Conservation (phyloP, 1,140 invertebrate genomes). For the Melitaea cinxia region DNA sequence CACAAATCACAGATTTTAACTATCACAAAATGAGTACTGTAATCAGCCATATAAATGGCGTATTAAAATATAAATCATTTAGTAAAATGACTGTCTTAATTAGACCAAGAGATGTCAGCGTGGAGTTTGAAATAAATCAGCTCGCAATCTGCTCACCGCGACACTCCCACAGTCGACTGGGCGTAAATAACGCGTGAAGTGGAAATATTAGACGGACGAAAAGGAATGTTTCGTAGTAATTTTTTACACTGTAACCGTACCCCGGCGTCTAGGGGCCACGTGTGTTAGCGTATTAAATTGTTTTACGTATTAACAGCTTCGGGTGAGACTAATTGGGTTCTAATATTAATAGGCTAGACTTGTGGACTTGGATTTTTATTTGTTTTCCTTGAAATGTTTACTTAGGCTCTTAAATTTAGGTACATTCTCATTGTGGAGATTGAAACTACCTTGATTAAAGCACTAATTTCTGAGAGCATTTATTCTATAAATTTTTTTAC, state of each 20-base stretch:
- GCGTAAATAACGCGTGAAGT: slow-evolving; percentile 77
- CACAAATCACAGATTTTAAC: no score
- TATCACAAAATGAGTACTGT: slow-evolving; percentile 8
- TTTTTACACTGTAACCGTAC: slow-evolving; percentile 67
- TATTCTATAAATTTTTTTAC: no score
- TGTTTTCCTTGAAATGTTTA: background rate
- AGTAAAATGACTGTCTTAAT: slow-evolving; percentile 67
- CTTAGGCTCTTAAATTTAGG: no score
- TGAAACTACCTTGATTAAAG: no score
- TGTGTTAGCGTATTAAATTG: slow-evolving; percentile 40
- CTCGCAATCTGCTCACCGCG: slow-evolving; percentile 73
- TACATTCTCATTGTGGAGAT: no score
- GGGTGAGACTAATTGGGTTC: slow-evolving; percentile 41
- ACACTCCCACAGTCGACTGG: slow-evolving; percentile 68
- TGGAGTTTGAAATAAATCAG: slow-evolving; percentile 63
- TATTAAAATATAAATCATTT: slow-evolving; percentile 63
- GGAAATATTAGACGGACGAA: slow-evolving; percentile 60
- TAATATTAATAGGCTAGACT: slow-evolving; percentile 12
- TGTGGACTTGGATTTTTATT: background rate
- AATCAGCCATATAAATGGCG: slow-evolving; percentile 51
- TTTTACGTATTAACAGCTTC: slow-evolving; percentile 29
- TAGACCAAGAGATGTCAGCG: slow-evolving; percentile 65
- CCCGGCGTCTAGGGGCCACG: slow-evolving; percentile 49
- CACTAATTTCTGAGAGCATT: no score
- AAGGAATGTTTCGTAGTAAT: slow-evolving; percentile 59